Base-by-base conservation (phyloP, 2,797 vertebrate genomes). In the Loriculus beryllinus region DNA sequence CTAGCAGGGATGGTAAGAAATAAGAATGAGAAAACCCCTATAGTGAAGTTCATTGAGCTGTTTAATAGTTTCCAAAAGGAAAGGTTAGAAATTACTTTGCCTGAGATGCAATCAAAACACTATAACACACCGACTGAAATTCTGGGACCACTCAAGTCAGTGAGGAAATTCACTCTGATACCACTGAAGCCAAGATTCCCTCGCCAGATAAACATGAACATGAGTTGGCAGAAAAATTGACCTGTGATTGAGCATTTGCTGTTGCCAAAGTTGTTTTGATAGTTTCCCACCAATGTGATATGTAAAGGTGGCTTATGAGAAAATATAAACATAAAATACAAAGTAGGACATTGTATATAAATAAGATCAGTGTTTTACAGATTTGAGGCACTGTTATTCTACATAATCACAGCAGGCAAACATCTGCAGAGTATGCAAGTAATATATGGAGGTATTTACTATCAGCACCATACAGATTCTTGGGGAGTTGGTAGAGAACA, bases 401-500 rank as follows among this genome's bases (percentile, higher is more conserved):
- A 86, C 74, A 84, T 86, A 89, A 92, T 92, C 80, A 82, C 92
- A 86, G 74, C 80, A 74, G 63, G 81, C 33, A 82, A 91, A 88
- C 82, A 96, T 91, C 90, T 94, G 93, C 90, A 79, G 85, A 72
- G 67, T 74, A 70, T 92, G 88, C 80, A 86, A 93, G 80, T 86
- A 88, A 86, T 90, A 82, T 92, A 92, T 74, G 63, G 56, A 56
- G 35, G 51, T 63, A 67, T 88, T 94, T 95, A 94, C 59, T 81
- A 92, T 64, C 79, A 59, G 69, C 52, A 43, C 69, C 69, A n/a
- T 71, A 82, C 60, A 94, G 72, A 72, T 94, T 96, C 87, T 86
- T 78, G 62, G 89, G 68, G 87, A 93, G 49, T 26, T 83, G 72
- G 59, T 47, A 82, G 52, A 60, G 71, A 91, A 43, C 76, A 65